Evolutionary conservation across 2,797 vertebrate species (phyloP), one percentile per base, ranked within the genome.

Genomic region (Nothura maculosa): DNA sequence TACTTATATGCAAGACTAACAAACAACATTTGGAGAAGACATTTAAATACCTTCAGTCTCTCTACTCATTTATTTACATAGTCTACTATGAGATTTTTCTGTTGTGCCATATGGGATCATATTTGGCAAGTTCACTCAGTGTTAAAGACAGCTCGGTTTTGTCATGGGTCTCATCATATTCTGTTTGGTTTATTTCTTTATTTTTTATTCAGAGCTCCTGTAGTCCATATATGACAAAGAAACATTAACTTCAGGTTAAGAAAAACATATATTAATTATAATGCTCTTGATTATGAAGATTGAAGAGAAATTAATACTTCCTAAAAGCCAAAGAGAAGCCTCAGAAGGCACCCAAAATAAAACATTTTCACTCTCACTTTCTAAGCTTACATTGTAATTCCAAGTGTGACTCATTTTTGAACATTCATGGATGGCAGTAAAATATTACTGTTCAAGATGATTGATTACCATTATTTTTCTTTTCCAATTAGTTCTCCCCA

Each of bases 91-190:
- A 25, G 20, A 28, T 34, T 57, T 77, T 21, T 68, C 64, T 77
- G 3, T 7, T 45, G 42, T 57, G 68, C 22, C 13, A 25, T 73
- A 68, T 0, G 0, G 21, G 32, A 52, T 40, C 30, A 15, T 16
- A 43, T 5, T 52, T 14, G 64, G 9, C 22, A 12, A 6, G 15
- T 54, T 34, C 48, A 21, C 58, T n/a, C 52, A 32, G 27, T 61
- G n/a, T 19, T 66, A 55, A 48, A 80, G 14, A 19, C 21, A 34
- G 34, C 24, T 55, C 1, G 0, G 9, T 50, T 76, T 48, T 70
- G 38, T 60, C n/a, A 38, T 9, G 61, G 20, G 14, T 20, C 14
- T 62, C 60, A 50, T 28, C 14, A 38, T 45, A 61, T 7, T 34
- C 70, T 52, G 24, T 43, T 18, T 43, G 21, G 10, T 47, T 47